Evolutionary conservation across 37 sponge, comb jelly and placozoan genomes (phyloP), one percentile per base, ranked within the genome.

Genomic region (Eunapius fragilis): DNA sequence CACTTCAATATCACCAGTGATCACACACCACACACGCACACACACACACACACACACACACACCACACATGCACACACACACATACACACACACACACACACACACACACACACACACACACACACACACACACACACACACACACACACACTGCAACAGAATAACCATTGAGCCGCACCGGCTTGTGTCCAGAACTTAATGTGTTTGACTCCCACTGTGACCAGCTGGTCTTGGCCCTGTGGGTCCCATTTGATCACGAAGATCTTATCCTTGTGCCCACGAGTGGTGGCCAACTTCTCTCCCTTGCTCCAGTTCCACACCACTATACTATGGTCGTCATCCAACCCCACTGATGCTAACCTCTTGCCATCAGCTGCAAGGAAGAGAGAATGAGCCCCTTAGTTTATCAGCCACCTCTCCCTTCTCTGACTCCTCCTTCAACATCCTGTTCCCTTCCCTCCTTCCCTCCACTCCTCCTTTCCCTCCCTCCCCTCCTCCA

Each of bases 341-440:
- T 98, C 98, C 76, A 98, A 81, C 68, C 98, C 98, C 41, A 98
- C 92, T 0, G 98, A 96, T 22, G 96, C 98, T 26, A 98, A 77
- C 76, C 83, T 88, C 79, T 94, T 96, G 25, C 98, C 98, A 76
- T 98, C 97, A 84, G 76, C 92, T 88, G 76, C 49, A 25, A 84
- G 32, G 22, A 10, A 82, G 41, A 30, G 34, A 34, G 28, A 23
- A n/a, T 2, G 11, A 22, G 28, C 26, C 19, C 27, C 28, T 27
- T 38, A 37, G 24, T n/a, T 17, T 25, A 23, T n/a, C 79, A 37
- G 50, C 38, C 50, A 6, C 23, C 13, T 30, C 30, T 24, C 6
- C 76, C 5, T 34, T 31, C 34, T 3, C 76, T 24, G 34, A 6
- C 76, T 3, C 45, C 11, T 70, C 27, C 36, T 32, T 70, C 27